Percentiles rank a stretch among this genome's conserved stretches.
phyloP scores from a whole-genome alignment of 2,888 invertebrate species.

The Drosophila multiciliata region DNA sequence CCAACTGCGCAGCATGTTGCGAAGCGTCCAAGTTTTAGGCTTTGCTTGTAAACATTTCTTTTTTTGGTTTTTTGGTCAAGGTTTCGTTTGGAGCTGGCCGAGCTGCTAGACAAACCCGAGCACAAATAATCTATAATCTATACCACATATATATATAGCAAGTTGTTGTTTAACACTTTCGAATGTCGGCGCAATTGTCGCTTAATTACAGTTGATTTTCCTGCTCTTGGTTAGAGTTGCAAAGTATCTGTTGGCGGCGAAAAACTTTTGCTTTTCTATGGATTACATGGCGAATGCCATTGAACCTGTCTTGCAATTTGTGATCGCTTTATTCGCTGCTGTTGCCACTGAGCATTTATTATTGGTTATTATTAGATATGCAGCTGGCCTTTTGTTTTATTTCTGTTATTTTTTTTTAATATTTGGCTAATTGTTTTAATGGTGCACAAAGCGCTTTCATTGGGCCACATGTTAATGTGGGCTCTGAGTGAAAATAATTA shows the following conservation, averaged over 20 bases:
- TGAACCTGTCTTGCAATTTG: constrained; percentile 79
- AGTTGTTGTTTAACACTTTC: constrained; percentile 71
- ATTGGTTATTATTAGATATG: constrained; percentile 22
- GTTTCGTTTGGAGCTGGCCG: constrained; percentile 55
- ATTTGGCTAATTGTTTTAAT: constrained; percentile 52
- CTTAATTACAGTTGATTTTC: constrained; percentile 79
- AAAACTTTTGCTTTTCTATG: constrained; percentile 71
- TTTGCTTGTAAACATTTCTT: constrained; percentile 25
- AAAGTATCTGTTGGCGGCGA: constrained; percentile 44
- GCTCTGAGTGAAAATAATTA: constrained; percentile 47
- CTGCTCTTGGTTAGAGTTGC: constrained; percentile 62
- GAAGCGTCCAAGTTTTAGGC: constrained; percentile 26
- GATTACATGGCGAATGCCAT: constrained; percentile 78
- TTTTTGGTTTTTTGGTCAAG: constrained; percentile 66
- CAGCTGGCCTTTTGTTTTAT: constrained; percentile 11
- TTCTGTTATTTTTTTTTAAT: background rate
- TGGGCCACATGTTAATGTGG: constrained; percentile 55
- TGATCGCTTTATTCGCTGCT: constrained; percentile 29
- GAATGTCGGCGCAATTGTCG: constrained; percentile 72
- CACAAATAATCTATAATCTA: constrained; percentile 78
- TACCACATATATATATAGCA: constrained; percentile 53
- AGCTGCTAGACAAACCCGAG: constrained; percentile 24
- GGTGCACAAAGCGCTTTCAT: constrained; percentile 52
- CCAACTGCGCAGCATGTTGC: constrained; percentile 51
- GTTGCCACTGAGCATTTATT: constrained; percentile 9